Percentiles rank a stretch among this genome's conserved stretches.
Evolutionary conservation across 1,140 invertebrate genomes (phyloP).

Genomic region (Drosophila kepulauana): DNA sequence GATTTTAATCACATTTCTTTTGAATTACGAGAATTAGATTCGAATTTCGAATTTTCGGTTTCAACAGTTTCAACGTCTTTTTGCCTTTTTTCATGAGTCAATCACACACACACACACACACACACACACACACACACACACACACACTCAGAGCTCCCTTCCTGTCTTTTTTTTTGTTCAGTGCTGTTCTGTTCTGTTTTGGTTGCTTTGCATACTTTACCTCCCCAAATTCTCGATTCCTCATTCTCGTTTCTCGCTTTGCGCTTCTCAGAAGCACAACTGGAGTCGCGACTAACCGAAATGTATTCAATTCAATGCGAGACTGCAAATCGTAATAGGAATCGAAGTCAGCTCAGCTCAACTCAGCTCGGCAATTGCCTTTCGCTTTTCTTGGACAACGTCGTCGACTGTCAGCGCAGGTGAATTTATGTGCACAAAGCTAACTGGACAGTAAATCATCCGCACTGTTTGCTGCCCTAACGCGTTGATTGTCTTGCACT

Average conservation of each 20-base stretch:
- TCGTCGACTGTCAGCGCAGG: slow-evolving; percentile 73
- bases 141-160: no score
- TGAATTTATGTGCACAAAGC: slow-evolving; percentile 77
- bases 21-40: slow-evolving; percentile 70
- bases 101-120: slow-evolving; percentile 44
- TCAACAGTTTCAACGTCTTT: slow-evolving; percentile 33
- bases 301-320: slow-evolving; percentile 60
- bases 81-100: slow-evolving; percentile 72
- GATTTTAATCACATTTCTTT: slow-evolving; percentile 84
- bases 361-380: slow-evolving; percentile 48
- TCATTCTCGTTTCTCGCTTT: slow-evolving; percentile 17
- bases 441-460: slow-evolving; percentile 82
- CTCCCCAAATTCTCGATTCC: slow-evolving; percentile 8
- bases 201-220: slow-evolving; percentile 42
- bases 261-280: slow-evolving; percentile 15
- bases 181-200: not conserved
- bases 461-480: slow-evolving; percentile 26
- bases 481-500: slow-evolving; percentile 51
- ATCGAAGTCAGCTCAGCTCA: slow-evolving; percentile 8
- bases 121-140: slow-evolving; percentile 29
- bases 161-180: no score
- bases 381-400: slow-evolving; percentile 71
- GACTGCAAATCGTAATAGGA: slow-evolving; percentile 28
- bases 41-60: slow-evolving; percentile 59
- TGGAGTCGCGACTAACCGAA: slow-evolving; percentile 33